Evolutionary conservation across 1,140 invertebrate species (phyloP), one percentile per base, ranked within the genome.

Genomic region (Drosophila sucinea): DNA sequence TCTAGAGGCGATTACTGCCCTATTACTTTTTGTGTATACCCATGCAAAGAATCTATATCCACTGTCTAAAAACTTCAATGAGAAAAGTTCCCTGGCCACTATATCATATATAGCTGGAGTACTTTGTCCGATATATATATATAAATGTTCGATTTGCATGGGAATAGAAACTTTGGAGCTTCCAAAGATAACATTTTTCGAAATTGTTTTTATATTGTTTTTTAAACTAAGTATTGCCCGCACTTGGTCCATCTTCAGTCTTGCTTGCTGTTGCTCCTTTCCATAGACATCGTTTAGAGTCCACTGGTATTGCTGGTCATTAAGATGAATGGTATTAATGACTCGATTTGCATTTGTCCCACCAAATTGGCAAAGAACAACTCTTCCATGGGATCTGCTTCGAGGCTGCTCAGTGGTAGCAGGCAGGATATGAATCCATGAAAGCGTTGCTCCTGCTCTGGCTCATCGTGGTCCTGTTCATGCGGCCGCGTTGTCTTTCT

Each of bases 311-410:
- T 86, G 74, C 93, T 95, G 95, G 98, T 97, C 76, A 95, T 95
- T 66, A 98, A 94, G 84, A 98, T 98, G 91, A 97, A 98, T 70
- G 97, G 97, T 92, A 98, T 97, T 81, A 98, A 96, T 91, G 95
- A 96, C 91, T 98, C 97, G 76, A 98, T 97, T 93, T 97, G 96
- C 76, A 98, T 96, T 91, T 96, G 96, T n/a, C 97, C 97, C 67
- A 98, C 96, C 25, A 98, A 93, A 57, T 96, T 96, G 47, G 96
- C 95, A 92, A 98, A 98, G 91, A 98, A 98, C 56, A 98, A 92
- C 92, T 98, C 97, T 92, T 98, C 97, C 91, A 98, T 94, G 7
- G 97, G 94, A 60, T 94, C 93, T 8, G 96, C 95, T 70, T 96
- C 95, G 67, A 98, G 94, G 41, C 96, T 95, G 70, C 96, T 94